Base-by-base conservation (phyloP, 2,797 vertebrate species). In the Erpetoichthys calabaricus region DNA sequence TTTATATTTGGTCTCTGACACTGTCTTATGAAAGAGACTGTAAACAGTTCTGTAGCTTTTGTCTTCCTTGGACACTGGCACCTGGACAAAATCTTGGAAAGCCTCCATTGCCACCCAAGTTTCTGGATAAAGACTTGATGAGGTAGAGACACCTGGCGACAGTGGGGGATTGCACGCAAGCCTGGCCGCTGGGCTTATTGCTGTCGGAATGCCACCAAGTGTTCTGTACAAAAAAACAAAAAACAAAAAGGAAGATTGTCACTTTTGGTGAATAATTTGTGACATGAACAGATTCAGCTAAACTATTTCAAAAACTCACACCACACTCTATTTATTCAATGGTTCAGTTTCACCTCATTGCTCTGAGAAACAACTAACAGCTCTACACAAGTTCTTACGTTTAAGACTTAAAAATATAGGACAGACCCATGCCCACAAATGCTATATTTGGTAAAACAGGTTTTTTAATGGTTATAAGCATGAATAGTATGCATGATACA, bases 31-130 rank as follows among this genome's bases (percentile, higher is more conserved):
- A 79, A 99, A 99, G 73, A 99, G 89, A 74, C 92, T 95, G 73
- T 99, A 97, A 68, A 98, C 94, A n/a, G 93, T 99, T 69, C 92
- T 81, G 44, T 94, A 99, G 85, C 94, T 99, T 71, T 91, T 92
- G 73, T 99, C 95, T 59, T 99, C 95, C n/a, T 88, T 86, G 54
- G 89, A 84, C 62, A 98, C 91, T 63, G 94, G 92, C 83, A 99
- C 94, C 87, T 93, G 94, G 72, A 92, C 73, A 71, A 93, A 99
- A 87, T 99, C 95, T 82, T 96, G 94, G 81, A 80, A 85, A 43
- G 85, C 80, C 60, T 86, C 84, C 94, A 99, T 98, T 8, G 76
- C 82, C 68, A 99, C 70, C 95, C 94, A 99, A 0, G 95, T 99
- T 81, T 99, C 95, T 0, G 95, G 95, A 55, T 95, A 99, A 64